Percentiles rank a stretch among this genome's conserved stretches.
Evolutionary conservation across 2,888 invertebrate species (phyloP).

Genomic region (Polylopha cassiicola): DNA sequence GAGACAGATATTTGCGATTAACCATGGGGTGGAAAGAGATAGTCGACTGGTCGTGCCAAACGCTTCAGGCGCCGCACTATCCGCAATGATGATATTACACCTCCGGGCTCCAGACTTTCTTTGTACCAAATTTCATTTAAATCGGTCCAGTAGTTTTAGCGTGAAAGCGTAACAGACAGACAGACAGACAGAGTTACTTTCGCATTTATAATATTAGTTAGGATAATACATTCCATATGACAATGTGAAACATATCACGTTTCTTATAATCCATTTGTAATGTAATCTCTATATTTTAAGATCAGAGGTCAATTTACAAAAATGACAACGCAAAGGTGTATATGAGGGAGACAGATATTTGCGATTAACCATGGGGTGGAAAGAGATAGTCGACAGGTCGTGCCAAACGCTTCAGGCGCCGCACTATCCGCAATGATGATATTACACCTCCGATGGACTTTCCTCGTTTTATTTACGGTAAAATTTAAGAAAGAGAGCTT

Average conservation of each 20-base stretch:
- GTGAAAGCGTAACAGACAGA: background rate
- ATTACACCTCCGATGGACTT: constrained; percentile 48
- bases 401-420: constrained; percentile 54
- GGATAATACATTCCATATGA: constrained; percentile 11
- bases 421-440: constrained; percentile 56
- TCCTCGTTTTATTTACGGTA: constrained; percentile 35
- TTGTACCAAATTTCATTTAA: too few relatives aligned
- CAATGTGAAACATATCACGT: constrained; percentile 23
- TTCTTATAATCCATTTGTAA: constrained; percentile 51
- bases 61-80: constrained; percentile 55
- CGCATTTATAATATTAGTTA: constrained; percentile 13
- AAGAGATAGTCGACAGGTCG: constrained; percentile 35
- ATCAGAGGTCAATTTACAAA: constrained; percentile 67
- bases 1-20: constrained; percentile 32
- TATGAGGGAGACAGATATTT: constrained; percentile 33
- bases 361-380: constrained; percentile 27
- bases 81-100: constrained; percentile 57
- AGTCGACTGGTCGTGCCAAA: constrained; percentile 39
- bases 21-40: constrained; percentile 32
- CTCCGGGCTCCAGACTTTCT: constrained; percentile 39
- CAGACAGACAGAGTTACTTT: background rate
- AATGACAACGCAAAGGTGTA: constrained; percentile 61
- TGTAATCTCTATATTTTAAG: constrained; percentile 59
- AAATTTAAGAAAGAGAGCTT: constrained; percentile 29
- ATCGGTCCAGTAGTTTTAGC: too few relatives aligned